Evolutionary conservation across 2,113 vertebrate genomes (phyloP), one percentile per base, ranked within the genome.

Genomic region (Ranitomeya imitator): DNA sequence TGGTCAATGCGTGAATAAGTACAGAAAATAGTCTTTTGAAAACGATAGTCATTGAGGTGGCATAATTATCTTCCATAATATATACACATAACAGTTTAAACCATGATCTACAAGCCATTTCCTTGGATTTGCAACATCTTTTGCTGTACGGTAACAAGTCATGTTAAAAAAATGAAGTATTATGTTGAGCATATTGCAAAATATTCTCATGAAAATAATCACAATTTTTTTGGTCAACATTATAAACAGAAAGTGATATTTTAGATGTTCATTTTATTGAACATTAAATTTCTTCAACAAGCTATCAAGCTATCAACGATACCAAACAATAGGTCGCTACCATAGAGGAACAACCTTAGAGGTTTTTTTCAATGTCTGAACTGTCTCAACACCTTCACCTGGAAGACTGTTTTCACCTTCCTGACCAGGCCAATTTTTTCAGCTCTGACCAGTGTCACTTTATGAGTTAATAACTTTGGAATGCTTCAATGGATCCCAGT

Each of bases 1-100:
- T 82, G 80, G 80, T 26, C 67, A 71, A 19, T 26, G 23, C 67
- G 26, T 71, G 67, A 71, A 71, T 63, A 21, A 63, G 67, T 37
- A 73, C 26, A 73, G 5, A 73, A 0, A 15, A 73, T 6, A 63
- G 63, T 23, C 21, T 23, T 67, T 14, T 73, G 13, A 37, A 7
- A 37, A 37, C 16, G 5, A 73, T 69, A 67, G 8, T 67, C 7
- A n/a, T 9, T 67, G 9, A 67, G 67, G 67, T 69, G 26, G n/a
- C 26, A 69, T 26, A 69, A 26, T 69, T 69, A 26, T 26, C 26
- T 69, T 69, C 23, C 11, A 26, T 26, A 69, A 69, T 12, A 69
- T 69, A 69, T 11, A 69, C 10, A 69, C 23, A 26, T 26, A 69
- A 19, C 55, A 73, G 63, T 67, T 4, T n/a, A 67, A 67, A 67